Percentiles rank a stretch among this genome's conserved stretches.
Evolutionary conservation across 2,888 invertebrate genomes (phyloP).

Genomic region (Craniophora ligustri): DNA sequence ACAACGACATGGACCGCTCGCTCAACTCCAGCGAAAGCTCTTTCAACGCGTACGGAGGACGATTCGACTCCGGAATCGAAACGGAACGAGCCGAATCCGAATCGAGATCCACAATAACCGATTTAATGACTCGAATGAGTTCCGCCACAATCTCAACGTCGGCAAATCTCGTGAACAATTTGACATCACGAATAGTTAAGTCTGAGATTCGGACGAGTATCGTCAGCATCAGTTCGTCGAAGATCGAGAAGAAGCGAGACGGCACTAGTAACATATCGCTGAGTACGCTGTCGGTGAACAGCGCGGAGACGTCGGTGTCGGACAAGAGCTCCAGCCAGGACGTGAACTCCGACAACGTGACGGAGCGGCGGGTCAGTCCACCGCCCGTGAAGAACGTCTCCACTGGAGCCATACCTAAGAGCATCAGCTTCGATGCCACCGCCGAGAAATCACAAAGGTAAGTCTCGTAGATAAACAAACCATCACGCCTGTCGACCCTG

Average conservation of each 20-base stretch:
- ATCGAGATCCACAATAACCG: constrained; percentile 75
- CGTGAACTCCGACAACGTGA: constrained; percentile 82
- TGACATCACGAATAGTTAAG: constrained; percentile 76
- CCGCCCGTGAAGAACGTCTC: constrained; percentile 84
- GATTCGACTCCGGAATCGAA: constrained; percentile 75
- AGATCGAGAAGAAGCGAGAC: constrained; percentile 78
- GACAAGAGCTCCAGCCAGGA: constrained; percentile 86
- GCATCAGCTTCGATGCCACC: constrained; percentile 96
- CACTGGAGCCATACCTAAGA: constrained; percentile 96
- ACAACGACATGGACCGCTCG: constrained; percentile 81
- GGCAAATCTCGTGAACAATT: constrained; percentile 74
- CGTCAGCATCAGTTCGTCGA: constrained; percentile 81
- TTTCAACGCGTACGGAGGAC: constrained; percentile 80
- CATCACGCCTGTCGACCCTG: too few species aligned
- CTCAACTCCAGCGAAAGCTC: constrained; percentile 82
- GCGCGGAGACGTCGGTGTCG: constrained; percentile 80
- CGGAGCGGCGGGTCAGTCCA: constrained; percentile 79
- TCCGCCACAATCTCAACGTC: constrained; percentile 79
- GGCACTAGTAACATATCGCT: constrained; percentile 77
- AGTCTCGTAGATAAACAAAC: too few species aligned
- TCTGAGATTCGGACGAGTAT: constrained; percentile 82
- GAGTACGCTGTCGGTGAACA: constrained; percentile 82
- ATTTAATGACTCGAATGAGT: constrained; percentile 82
- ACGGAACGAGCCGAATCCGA: constrained; percentile 72
- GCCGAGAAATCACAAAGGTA: constrained; percentile 93